Conservation (phyloP, 2,797 vertebrate species). For the Karalla daura region DNA sequence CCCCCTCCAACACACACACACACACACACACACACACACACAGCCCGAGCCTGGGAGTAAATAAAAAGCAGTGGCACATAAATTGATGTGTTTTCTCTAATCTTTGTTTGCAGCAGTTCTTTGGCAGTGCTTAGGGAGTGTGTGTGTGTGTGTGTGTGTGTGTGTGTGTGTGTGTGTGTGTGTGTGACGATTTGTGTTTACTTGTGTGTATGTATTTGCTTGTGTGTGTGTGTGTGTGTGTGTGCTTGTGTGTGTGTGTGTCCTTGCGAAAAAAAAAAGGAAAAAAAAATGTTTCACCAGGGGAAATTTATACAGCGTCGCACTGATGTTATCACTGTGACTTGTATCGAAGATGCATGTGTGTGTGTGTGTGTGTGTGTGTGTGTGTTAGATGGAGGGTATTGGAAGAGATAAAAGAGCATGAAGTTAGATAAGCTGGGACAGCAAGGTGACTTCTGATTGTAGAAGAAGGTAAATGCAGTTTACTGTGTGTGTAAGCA, state of each 20-base stretch:
- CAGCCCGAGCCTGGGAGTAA: slow-evolving; percentile 40
- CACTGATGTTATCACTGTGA: slow-evolving; percentile 42
- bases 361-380: background rate
- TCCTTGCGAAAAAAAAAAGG: slow-evolving; percentile 5
- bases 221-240: slow-evolving; percentile 24
- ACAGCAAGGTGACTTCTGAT: background rate
- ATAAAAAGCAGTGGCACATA: slow-evolving; percentile 69
- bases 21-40: no score
- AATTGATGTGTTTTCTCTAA: slow-evolving; percentile 76
- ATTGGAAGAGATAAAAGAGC: slow-evolving; percentile 24
- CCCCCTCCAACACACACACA: no score
- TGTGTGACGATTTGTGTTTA: no score
- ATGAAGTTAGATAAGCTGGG: background rate
- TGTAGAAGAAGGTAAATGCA: background rate
- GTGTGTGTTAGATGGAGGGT: background rate
- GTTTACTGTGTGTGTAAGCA: background rate
- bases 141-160: slow-evolving; percentile 5
- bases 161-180: slow-evolving; percentile 22
- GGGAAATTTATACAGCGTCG: slow-evolving; percentile 45
- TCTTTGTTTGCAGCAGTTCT: slow-evolving; percentile 75
- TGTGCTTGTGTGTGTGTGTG: slow-evolving; percentile 23
- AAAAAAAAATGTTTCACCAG: slow-evolving; percentile 14
- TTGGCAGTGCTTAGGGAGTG: slow-evolving; percentile 36
- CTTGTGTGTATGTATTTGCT: background rate
- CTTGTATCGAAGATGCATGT: slow-evolving; percentile 9